Evolutionary conservation across 1,140 invertebrate species (phyloP), one percentile per base, ranked within the genome.

Genomic region (Halesus radiatus): DNA sequence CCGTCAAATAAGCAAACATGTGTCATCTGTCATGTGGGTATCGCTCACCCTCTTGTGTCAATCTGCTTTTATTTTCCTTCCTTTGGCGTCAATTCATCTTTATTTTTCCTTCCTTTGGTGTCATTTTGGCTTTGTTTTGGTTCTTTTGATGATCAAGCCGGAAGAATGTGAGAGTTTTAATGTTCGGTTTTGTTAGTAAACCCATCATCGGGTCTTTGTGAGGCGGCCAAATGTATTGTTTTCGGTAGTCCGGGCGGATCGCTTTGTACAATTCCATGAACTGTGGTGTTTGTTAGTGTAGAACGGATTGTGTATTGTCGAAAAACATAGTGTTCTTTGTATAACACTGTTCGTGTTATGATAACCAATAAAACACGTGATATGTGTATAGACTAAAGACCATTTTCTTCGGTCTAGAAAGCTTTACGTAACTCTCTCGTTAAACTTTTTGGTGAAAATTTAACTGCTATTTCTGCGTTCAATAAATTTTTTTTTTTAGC

Each of bases 141-240:
- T 74, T 56, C 70, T 56, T 74, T 74, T 74, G 70, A 74, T 54
- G 70, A 74, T 70, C 32, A 18, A 26, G 4, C 70, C 52, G 70
- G 70, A 74, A 74, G 70, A 74, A 74, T 26, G 70, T 15, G 20
- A 56, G 70, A 7, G 18, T 22, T 74, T 22, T 74, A 74, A 74
- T 74, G 70, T 54, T 54, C 26, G 53, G 70, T 56, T 56, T 15
- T 74, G 70, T 74, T 74, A 54, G 70, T 74, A 74, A 56, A 54
- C 70, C 70, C 16, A 74, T 74, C 70, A 74, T 74, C 70, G 53
- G 62, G 50, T 22, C 70, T 74, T 74, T 74, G 70, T 54, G 22
- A 26, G 20, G 22, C 52, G 20, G 70, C 70, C 70, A 74, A 15
- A 74, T 26, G 70, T 56, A 74, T 74, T 74, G 70, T 74, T 74